Evolutionary conservation across 2,888 invertebrate species (phyloP).

Genomic region (Leptarthrus brevirostris): DNA sequence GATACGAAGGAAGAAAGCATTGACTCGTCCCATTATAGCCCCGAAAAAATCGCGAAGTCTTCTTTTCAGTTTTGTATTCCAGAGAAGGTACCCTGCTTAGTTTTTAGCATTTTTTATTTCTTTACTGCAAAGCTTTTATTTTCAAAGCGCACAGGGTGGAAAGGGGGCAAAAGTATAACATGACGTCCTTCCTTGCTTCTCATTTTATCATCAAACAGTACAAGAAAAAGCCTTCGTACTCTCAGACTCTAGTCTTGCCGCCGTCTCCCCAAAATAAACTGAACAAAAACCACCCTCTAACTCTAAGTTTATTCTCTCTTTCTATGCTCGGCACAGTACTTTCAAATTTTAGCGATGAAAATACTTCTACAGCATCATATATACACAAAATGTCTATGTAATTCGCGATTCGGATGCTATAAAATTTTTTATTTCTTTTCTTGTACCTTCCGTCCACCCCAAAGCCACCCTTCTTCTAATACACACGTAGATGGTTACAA

Average conservation of each 20-base stretch:
- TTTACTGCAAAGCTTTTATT: constrained; percentile 48
- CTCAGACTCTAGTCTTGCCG: constrained; percentile 13
- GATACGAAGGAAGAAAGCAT: neutral
- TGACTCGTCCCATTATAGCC: constrained; percentile 30
- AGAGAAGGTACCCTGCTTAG: constrained; percentile 42
- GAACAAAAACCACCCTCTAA: constrained; percentile 48
- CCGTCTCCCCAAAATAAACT: constrained; percentile 41
- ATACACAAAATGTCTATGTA: constrained; percentile 46
- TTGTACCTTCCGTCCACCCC: constrained; percentile 16
- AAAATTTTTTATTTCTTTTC: constrained; percentile 48
- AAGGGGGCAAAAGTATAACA: constrained; percentile 25
- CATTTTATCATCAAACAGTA: constrained; percentile 26
- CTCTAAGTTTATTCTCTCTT: constrained; percentile 49
- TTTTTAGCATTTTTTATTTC: constrained; percentile 47
- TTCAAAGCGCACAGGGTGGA: neutral
- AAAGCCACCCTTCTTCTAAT: constrained; percentile 41
- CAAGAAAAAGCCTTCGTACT: constrained; percentile 40
- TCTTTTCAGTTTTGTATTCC: constrained; percentile 44
- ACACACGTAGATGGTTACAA: constrained; percentile 49
- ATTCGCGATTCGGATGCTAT: constrained; percentile 51
- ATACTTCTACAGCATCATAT: constrained; percentile 41
- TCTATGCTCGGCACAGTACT: constrained; percentile 44
- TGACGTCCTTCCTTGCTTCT: constrained; percentile 11
- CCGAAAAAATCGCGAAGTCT: constrained; percentile 49
- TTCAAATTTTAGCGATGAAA: constrained; percentile 48